phyloP scores from a whole-genome alignment of 2,113 vertebrate genomes.

The Mus musculus region GRCm39 chr12:29825501-29826000 shows the following conservation, averaged over 20 bases:
- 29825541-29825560: conserved; percentile 72
- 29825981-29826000: not conserved
- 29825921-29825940: not conserved
- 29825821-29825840: not conserved
- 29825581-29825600: conserved; percentile 70
- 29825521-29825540: conserved; percentile 63
- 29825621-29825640: not conserved
- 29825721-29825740: not conserved
- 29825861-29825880: not conserved
- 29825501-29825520: conserved; percentile 50
- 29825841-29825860: fast-evolving
- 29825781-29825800: not conserved
- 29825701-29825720: not conserved
- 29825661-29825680: not conserved
- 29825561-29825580: conserved; percentile 75
- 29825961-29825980: fast-evolving
- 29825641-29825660: too few species aligned
- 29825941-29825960: fast-evolving
- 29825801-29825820: not conserved
- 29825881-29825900: fast-evolving
- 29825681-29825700: not conserved
- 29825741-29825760: too few species aligned
- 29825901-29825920: fast-evolving
- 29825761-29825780: not conserved
- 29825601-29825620: too few species aligned